Conservation (phyloP, 2,797 vertebrate species). For the Myiotriccus ornatus region DNA sequence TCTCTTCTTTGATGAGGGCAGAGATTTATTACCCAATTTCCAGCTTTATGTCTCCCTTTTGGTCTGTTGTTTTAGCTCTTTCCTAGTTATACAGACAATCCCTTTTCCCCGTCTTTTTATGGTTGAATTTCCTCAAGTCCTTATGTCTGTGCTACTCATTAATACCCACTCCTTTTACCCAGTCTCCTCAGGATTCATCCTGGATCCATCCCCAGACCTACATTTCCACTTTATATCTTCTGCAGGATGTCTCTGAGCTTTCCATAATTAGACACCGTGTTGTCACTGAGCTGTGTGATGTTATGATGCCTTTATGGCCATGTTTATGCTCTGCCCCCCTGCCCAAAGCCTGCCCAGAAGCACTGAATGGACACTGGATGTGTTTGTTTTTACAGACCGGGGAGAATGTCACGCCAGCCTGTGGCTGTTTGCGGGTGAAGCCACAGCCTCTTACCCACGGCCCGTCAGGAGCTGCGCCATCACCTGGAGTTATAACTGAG, state of each 20-base stretch:
- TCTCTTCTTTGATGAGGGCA: slow-evolving; percentile 54
- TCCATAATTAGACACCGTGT: neutral
- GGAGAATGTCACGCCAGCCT: neutral
- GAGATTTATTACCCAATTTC: slow-evolving; percentile 62
- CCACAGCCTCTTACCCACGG: neutral
- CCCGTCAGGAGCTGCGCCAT: neutral
- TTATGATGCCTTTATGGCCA: neutral
- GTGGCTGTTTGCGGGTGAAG: neutral
- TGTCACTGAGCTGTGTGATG: neutral
- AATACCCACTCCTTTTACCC: neutral
- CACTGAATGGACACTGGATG: neutral
- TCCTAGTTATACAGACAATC: slow-evolving; percentile 2
- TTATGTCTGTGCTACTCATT: neutral
- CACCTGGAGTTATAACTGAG: neutral
- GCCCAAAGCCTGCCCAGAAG: neutral
- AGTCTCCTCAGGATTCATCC: neutral
- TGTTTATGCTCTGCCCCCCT: neutral
- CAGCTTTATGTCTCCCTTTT: slow-evolving; percentile 47
- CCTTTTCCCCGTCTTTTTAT: neutral
- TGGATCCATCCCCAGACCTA: neutral
- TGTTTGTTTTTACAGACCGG: neutral
- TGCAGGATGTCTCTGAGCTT: neutral
- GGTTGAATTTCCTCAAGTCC: neutral
- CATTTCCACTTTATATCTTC: neutral
- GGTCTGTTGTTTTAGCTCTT: slow-evolving; percentile 27